These are phyloP conservation scores for Cephus pygmeus DNA, from an alignment of 2,888 invertebrate species.

Conservation along the genomic window DNA sequence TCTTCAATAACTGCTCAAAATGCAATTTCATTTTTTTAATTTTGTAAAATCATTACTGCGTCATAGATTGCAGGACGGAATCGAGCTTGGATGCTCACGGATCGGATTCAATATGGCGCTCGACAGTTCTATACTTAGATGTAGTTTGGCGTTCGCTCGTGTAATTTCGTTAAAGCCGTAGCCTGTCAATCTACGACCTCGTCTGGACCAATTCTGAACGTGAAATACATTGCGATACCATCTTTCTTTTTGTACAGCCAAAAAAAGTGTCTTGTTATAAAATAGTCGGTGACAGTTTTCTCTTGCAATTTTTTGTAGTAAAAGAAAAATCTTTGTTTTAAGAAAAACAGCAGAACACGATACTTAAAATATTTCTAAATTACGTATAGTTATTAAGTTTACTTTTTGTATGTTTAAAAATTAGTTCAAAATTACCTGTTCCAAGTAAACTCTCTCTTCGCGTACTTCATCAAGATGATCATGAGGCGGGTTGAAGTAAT, in stretches of 20 bases:
- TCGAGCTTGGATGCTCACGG: neutral
- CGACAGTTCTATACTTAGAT: slow-evolving; percentile 22
- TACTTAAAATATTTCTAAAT: neutral
- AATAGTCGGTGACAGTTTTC: neutral
- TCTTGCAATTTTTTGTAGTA: neutral
- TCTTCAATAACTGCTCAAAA: neutral
- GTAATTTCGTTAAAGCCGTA: slow-evolving; percentile 20
- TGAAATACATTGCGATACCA: neutral
- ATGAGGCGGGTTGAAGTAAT: slow-evolving; percentile 45
- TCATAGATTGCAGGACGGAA: neutral
- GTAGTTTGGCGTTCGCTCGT: slow-evolving; percentile 25
- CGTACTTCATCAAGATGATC: slow-evolving; percentile 61
- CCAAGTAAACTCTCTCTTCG: slow-evolving; percentile 58
- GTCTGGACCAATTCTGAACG: slow-evolving; percentile 5
- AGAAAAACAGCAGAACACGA: neutral
- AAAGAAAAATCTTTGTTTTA: neutral
- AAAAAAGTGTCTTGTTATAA: neutral
- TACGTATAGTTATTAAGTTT: neutral
- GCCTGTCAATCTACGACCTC: slow-evolving; percentile 21
- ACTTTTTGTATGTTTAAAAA: neutral
- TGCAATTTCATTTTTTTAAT: neutral
- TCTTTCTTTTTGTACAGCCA: neutral
- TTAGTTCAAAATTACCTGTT: slow-evolving; percentile 50
- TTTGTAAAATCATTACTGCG: neutral
- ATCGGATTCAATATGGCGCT: neutral